A percentile compares a stretch with the other conserved stretches of the same genome.
Evolutionary conservation across 2,888 invertebrate species (phyloP).

Genomic region (Balanococcus diminutus): DNA sequence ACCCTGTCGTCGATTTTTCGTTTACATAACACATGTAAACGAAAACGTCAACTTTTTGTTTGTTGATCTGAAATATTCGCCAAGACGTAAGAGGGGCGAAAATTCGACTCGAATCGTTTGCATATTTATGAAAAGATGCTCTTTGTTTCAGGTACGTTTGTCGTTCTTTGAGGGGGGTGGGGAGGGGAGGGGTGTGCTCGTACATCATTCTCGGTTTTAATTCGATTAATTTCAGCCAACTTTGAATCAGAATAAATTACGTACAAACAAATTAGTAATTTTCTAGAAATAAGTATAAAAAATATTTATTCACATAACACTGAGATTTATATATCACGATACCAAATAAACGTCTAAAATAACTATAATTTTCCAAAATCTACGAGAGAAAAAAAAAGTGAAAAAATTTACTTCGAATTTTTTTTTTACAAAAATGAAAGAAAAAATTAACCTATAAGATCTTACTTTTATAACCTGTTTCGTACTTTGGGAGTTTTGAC

Average conservation of each 20-base stretch:
- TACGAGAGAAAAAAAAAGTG: neutral
- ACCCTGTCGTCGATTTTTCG: neutral
- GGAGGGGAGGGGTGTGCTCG: neutral
- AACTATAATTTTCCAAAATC: neutral
- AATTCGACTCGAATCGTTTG: neutral
- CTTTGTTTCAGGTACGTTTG: neutral
- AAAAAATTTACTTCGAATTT: neutral
- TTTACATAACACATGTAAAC: slow-evolving; percentile 16
- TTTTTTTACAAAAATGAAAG: neutral
- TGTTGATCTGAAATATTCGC: neutral
- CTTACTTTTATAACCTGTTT: neutral
- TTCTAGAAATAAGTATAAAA: no score
- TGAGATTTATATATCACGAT: neutral
- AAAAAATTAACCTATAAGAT: neutral
- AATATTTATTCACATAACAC: neutral
- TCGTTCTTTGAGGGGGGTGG: neutral
- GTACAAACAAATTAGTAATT: no score
- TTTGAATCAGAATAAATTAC: no score
- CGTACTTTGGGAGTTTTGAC: neutral
- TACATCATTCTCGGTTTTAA: no score
- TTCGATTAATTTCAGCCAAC: no score
- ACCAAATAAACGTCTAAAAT: neutral
- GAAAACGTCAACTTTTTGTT: slow-evolving; percentile 1
- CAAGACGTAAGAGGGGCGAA: neutral
- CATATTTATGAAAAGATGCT: neutral